These are phyloP conservation scores for Oxystoma pomonae DNA, from an alignment of 2,888 invertebrate species.

Conservation along the genomic window DNA sequence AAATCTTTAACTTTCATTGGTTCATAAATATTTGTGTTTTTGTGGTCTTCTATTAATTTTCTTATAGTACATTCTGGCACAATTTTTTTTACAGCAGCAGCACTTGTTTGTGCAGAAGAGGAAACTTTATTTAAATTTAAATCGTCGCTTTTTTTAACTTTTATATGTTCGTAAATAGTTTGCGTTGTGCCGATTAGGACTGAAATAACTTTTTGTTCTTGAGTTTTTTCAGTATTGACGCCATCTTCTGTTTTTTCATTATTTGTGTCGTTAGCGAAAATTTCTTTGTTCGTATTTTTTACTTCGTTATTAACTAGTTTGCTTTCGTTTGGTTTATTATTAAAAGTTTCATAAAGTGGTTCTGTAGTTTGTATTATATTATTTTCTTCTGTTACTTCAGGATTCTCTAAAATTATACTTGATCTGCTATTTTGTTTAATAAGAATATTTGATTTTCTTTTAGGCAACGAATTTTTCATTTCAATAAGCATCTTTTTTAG, in stretches of 20 bases:
- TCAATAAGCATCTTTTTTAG: constrained; percentile 70
- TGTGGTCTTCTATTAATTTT: constrained; percentile 27
- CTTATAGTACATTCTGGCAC: constrained; percentile 26
- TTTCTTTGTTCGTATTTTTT: constrained; percentile 17
- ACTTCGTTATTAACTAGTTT: constrained; percentile 19
- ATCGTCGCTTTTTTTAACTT: constrained; percentile 42
- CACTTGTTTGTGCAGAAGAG: constrained; percentile 56
- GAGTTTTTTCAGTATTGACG: constrained; percentile 25
- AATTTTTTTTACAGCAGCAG: constrained; percentile 49
- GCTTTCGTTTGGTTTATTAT: not conserved
- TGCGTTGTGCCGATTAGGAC: constrained; percentile 44
- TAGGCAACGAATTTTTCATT: constrained; percentile 71
- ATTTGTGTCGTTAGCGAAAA: constrained; percentile 8
- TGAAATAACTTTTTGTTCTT: constrained; percentile 40
- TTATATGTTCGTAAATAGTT: constrained; percentile 49
- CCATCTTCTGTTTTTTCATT: no score
- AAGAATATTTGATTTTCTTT: constrained; percentile 47
- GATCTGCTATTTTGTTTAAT: constrained; percentile 38
- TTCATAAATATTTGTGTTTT: constrained; percentile 44
- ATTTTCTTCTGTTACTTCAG: constrained; percentile 32
- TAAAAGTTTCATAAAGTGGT: constrained; percentile 24
- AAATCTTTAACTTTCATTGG: constrained; percentile 56
- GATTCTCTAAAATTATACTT: constrained; percentile 42
- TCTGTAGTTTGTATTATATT: constrained; percentile 23
- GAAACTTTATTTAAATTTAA: constrained; percentile 52